A percentile compares a stretch with the other conserved stretches of the same genome.
Conservation (phyloP, 2,888 invertebrate species). For the Mamestra brassicae region DNA sequence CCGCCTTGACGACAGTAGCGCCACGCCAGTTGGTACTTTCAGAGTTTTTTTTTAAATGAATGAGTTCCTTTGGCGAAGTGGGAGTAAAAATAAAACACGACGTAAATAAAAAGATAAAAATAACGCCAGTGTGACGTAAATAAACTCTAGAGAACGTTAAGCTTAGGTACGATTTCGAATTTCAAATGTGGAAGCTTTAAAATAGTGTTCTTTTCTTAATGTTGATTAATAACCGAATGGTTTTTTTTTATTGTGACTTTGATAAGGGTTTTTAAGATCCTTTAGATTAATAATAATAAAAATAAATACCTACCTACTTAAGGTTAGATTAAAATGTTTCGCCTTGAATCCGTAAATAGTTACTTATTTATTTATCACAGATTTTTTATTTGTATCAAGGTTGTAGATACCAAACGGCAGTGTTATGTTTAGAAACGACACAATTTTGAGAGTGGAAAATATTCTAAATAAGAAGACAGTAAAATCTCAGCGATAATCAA, state of each 20-base stretch:
- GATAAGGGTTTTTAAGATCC: neutral
- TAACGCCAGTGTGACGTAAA: conserved; percentile 53
- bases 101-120: conserved; percentile 58
- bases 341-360: conserved; percentile 25
- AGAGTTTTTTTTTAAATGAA: conserved; percentile 44
- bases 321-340: neutral
- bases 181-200: conserved; percentile 41
- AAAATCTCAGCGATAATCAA: too few species aligned
- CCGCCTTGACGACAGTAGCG: conserved; percentile 20
- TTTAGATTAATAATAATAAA: neutral
- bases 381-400: conserved; percentile 40
- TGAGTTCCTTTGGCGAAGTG: conserved; percentile 50
- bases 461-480: neutral
- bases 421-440: conserved; percentile 19
- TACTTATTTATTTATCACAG: conserved; percentile 22
- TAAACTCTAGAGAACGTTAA: conserved; percentile 35
- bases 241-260: neutral
- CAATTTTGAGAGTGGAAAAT: conserved; percentile 3
- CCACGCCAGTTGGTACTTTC: conserved; percentile 31
- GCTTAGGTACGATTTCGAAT: conserved; percentile 29
- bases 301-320: neutral
- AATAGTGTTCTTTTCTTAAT: conserved; percentile 5
- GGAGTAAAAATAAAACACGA: conserved; percentile 52
- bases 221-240: neutral
- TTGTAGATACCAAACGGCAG: conserved; percentile 25